Percentiles rank a stretch among this genome's conserved stretches.
phyloP scores from a whole-genome alignment of 2,888 invertebrate genomes.

The Agrypnus murinus region DNA sequence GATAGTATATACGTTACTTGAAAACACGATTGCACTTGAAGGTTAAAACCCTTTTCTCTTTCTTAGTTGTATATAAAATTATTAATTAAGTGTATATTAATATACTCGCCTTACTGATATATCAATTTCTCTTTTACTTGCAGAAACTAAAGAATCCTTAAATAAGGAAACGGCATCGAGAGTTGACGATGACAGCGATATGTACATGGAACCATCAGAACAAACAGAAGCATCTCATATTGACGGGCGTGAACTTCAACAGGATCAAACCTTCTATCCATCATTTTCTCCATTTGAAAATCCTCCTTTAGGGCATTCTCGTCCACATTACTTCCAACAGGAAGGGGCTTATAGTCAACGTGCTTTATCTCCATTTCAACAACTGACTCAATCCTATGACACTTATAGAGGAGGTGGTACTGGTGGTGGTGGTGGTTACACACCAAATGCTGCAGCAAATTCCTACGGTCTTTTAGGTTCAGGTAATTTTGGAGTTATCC shows the following conservation, averaged over 20 bases:
- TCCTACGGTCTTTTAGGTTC: slow-evolving; percentile 82
- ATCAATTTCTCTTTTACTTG: too few species aligned
- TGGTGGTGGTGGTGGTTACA: slow-evolving; percentile 51
- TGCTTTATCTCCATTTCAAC: slow-evolving; percentile 63
- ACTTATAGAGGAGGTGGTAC: slow-evolving; percentile 60
- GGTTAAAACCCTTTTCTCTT: too few species aligned
- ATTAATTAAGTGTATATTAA: too few species aligned
- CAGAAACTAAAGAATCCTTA: too few species aligned
- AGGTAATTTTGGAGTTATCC: slow-evolving; percentile 90
- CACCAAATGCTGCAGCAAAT: slow-evolving; percentile 43
- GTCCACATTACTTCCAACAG: slow-evolving; percentile 76
- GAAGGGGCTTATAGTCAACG: slow-evolving; percentile 79
- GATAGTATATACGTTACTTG: too few species aligned
- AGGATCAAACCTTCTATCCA: slow-evolving; percentile 84
- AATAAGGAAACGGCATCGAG: too few species aligned
- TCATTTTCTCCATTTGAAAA: slow-evolving; percentile 75
- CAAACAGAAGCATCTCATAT: slow-evolving; percentile 46
- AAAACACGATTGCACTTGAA: too few species aligned
- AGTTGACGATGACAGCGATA: slow-evolving; percentile 70
- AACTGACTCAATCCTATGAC: slow-evolving; percentile 64
- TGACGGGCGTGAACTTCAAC: slow-evolving; percentile 71
- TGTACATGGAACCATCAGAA: slow-evolving; percentile 70
- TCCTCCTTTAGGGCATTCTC: slow-evolving; percentile 77
- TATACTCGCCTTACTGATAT: too few species aligned
- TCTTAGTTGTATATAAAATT: too few species aligned